phyloP scores from a whole-genome alignment of 2,888 invertebrate genomes.

The Pantelozetes paolii region DNA sequence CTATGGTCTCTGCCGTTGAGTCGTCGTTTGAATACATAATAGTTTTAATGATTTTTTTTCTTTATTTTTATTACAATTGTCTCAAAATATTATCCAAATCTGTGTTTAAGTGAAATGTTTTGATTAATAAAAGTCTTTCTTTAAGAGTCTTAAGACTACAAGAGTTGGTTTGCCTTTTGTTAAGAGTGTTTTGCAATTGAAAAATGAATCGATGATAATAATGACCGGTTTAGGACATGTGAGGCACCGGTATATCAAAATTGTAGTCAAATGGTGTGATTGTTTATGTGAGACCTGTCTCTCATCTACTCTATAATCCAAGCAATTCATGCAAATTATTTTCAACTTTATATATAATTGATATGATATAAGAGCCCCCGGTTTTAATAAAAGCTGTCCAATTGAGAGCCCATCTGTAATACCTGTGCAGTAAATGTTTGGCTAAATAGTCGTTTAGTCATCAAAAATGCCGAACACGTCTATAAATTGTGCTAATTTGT shows the following conservation, averaged over 20 bases:
- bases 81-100: neutral
- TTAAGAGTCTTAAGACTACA: too few species aligned
- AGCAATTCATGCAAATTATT: conserved; percentile 24
- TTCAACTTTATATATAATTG: conserved; percentile 10
- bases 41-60: neutral
- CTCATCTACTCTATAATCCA: neutral
- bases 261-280: neutral
- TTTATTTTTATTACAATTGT: neutral
- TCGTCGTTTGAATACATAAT: conserved; percentile 4
- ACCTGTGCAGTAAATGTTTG: conserved; percentile 10
- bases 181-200: neutral
- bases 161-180: too few species aligned
- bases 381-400: conserved; percentile 3
- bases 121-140: too few species aligned
- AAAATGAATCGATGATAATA: conserved; percentile 4
- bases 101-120: too few species aligned
- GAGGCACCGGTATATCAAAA: neutral
- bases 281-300: neutral
- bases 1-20: conserved; percentile 1
- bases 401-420: conserved; percentile 23
- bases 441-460: neutral
- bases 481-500: conserved; percentile 21
- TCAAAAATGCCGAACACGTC: conserved; percentile 28
- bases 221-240: neutral
- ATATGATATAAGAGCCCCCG: neutral